Conservation (phyloP, 2,113 vertebrate genomes). For the Ciconia maguari region DNA sequence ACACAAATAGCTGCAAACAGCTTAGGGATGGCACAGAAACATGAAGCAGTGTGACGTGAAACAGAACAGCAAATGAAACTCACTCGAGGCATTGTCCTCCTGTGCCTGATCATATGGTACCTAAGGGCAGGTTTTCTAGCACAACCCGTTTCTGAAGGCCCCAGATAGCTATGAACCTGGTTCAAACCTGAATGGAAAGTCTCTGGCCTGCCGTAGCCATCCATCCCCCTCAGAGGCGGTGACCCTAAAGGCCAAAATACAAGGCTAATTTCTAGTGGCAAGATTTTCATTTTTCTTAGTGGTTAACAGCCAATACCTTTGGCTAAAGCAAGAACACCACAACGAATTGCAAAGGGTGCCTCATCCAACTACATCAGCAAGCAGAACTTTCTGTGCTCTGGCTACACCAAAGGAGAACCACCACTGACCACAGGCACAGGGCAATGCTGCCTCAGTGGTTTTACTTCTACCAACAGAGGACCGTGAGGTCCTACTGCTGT, state of each 20-base stretch:
- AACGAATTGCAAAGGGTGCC: background rate
- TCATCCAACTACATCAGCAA: background rate
- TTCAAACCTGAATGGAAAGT: background rate
- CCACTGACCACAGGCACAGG: background rate
- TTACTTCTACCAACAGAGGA: background rate
- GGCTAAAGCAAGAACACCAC: background rate
- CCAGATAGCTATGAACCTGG: background rate
- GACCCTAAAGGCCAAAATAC: background rate
- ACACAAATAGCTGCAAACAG: background rate
- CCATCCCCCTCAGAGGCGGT: background rate
- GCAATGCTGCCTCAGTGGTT: background rate
- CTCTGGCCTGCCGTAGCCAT: background rate
- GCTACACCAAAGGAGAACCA: background rate
- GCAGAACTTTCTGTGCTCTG: background rate
- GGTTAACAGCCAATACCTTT: background rate
- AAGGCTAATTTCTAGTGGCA: background rate
- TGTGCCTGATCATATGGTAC: background rate
- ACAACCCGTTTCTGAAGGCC: background rate
- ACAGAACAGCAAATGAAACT: background rate
- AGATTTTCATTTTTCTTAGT: background rate
- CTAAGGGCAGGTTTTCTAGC: background rate
- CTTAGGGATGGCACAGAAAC: background rate
- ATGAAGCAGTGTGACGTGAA: background rate
- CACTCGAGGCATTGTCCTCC: background rate
- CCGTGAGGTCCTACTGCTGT: background rate